phyloP scores from a whole-genome alignment of 2,797 vertebrate genomes.

The Scarus forsteni region DNA sequence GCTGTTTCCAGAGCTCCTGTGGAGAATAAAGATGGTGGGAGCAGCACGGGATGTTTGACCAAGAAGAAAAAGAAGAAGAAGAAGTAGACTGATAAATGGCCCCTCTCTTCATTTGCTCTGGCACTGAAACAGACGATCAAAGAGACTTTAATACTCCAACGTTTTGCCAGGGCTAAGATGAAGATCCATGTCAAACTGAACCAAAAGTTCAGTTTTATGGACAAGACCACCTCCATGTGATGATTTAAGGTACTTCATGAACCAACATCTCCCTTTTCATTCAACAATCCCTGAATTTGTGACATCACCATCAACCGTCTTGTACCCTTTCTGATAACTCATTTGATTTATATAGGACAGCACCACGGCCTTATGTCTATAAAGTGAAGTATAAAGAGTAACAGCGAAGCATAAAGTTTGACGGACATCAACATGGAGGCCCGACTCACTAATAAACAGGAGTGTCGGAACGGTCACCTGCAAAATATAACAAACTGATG shows the following conservation, averaged over 20 bases:
- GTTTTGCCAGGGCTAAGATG: background rate
- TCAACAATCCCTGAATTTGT: background rate
- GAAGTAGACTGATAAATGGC: conserved; percentile 44
- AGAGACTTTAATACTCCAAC: background rate
- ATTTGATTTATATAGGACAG: too few species aligned
- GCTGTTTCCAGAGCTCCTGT: conserved; percentile 8
- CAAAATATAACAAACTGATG: too few species aligned
- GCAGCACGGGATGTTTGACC: conserved; percentile 64
- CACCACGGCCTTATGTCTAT: too few species aligned
- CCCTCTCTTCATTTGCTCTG: conserved; percentile 7
- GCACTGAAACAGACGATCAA: background rate
- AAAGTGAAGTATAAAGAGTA: too few species aligned
- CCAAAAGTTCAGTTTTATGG: too few species aligned
- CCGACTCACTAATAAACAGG: too few species aligned
- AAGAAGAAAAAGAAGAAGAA: conserved; percentile 76
- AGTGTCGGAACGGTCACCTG: too few species aligned
- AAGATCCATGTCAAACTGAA: too few species aligned
- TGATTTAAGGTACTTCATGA: conserved; percentile 31
- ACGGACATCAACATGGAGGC: too few species aligned
- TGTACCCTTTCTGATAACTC: background rate
- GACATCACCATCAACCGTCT: background rate
- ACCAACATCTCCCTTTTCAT: background rate
- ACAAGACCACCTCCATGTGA: background rate
- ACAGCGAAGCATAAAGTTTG: too few species aligned
- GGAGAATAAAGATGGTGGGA: conserved; percentile 40